These are phyloP conservation scores for Aphidoletes aphidimyza DNA, from an alignment of 2,888 invertebrate genomes.

Conservation along the genomic window DNA sequence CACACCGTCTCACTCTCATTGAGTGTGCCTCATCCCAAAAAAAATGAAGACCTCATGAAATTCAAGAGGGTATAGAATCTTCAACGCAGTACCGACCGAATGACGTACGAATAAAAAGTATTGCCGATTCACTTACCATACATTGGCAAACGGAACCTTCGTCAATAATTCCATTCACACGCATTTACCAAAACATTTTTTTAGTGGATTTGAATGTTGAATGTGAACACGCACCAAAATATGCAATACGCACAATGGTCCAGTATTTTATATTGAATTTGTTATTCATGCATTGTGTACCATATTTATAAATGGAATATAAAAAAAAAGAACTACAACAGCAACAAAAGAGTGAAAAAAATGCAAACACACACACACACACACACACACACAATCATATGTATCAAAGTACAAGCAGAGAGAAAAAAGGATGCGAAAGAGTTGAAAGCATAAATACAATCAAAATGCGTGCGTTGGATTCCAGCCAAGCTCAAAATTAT, in stretches of 20 bases:
- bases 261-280: conserved; percentile 20
- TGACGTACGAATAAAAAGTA: background rate
- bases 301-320: background rate
- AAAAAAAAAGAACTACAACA: background rate
- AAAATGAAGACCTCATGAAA: background rate
- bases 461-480: background rate
- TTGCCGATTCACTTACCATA: background rate
- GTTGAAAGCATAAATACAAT: background rate
- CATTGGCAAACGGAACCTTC: background rate
- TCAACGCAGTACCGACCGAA: background rate
- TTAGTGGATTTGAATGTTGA: no score
- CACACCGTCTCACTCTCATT: no score
- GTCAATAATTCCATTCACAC: conserved; percentile 49
- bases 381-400: no score
- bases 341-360: background rate
- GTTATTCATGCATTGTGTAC: background rate
- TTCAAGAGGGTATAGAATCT: conserved; percentile 45
- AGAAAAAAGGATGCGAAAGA: background rate
- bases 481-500: background rate
- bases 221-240: conserved; percentile 44
- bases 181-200: background rate
- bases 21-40: no score
- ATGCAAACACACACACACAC: no score
- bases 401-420: background rate
- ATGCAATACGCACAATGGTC: conserved; percentile 48